phyloP scores from a whole-genome alignment of 2,797 vertebrate species.

The Tenualosa thibaudeaui region DNA sequence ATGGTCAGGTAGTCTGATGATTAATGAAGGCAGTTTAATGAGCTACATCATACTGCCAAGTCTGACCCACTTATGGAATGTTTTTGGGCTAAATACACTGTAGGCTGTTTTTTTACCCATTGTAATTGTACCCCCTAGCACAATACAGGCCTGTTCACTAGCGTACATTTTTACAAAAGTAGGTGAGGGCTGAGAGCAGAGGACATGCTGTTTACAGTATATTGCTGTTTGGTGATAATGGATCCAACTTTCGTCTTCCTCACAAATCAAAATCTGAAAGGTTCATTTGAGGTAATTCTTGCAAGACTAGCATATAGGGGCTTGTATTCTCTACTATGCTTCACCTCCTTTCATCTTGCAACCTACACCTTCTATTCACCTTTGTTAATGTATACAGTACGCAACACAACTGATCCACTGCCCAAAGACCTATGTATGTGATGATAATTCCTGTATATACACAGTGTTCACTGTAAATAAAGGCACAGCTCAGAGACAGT shows the following conservation, averaged over 20 bases:
- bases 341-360: too few species aligned
- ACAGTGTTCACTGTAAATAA: too few species aligned
- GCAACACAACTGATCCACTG: not conserved
- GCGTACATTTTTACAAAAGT: not conserved
- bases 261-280: not conserved
- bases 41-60: not conserved
- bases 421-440: not conserved
- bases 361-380: too few species aligned
- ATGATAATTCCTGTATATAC: too few species aligned
- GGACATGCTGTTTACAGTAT: not conserved
- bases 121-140: not conserved
- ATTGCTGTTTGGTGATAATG: not conserved
- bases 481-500: not conserved
- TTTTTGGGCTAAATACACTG: constrained; percentile 6
- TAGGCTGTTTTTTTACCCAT: not conserved
- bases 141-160: not conserved
- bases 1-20: constrained; percentile 12
- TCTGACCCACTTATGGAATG: constrained; percentile 9
- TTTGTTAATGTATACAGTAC: not conserved
- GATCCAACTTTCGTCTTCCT: not conserved
- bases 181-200: not conserved
- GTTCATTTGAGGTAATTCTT: not conserved
- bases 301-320: not conserved
- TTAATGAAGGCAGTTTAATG: constrained; percentile 6
- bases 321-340: not conserved